phyloP scores from a whole-genome alignment of 2,113 vertebrate species.

The Rhinopomastus cyanomelas region DNA sequence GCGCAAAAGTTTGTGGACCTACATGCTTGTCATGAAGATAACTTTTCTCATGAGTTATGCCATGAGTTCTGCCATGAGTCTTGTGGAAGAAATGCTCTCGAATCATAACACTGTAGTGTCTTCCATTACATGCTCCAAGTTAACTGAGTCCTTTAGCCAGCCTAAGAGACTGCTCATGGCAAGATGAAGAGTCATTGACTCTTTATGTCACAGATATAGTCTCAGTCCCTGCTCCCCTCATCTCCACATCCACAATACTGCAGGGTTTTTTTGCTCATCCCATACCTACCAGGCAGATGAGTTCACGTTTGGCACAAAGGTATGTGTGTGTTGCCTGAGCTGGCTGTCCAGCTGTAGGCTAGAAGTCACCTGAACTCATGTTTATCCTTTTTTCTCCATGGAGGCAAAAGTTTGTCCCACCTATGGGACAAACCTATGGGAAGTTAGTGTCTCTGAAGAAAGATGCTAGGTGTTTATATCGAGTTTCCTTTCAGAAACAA shows the following conservation, averaged over 20 bases:
- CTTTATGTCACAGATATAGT: not conserved
- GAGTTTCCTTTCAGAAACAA: not conserved
- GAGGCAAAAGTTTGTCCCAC: not conserved
- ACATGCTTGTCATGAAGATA: not conserved
- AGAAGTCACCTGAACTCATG: not conserved
- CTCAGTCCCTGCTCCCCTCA: not conserved
- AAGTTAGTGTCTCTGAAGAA: not conserved
- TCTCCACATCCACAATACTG: not conserved
- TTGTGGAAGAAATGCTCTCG: not conserved
- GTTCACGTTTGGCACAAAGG: not conserved
- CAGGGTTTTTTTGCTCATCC: not conserved
- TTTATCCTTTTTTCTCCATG: not conserved
- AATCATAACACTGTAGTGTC: not conserved
- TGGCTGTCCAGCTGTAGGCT: not conserved
- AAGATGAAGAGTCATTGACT: not conserved
- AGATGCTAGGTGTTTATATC: not conserved
- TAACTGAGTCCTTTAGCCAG: not conserved
- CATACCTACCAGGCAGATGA: not conserved
- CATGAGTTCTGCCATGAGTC: not conserved
- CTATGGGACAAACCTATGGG: not conserved
- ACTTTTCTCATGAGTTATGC: not conserved
- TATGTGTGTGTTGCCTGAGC: not conserved
- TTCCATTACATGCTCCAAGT: not conserved
- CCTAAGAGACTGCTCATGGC: not conserved
- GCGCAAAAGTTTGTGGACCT: not conserved